Conservation (phyloP, 1,140 invertebrate species). For the Coenobita brevimanus region DNA sequence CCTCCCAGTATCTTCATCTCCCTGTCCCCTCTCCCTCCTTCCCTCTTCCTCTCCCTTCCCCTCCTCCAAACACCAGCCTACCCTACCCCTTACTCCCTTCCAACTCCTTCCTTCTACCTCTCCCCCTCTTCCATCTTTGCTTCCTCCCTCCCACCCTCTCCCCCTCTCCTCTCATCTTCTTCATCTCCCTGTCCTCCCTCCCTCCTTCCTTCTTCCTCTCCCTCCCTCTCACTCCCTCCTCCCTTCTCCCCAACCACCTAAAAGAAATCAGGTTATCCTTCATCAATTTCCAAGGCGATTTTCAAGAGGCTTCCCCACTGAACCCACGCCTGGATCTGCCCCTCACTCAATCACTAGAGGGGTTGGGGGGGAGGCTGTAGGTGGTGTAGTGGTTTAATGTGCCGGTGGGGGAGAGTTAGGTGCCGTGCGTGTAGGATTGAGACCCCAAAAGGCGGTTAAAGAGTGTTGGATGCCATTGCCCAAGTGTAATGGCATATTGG, state of each 20-base stretch:
- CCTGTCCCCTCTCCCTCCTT: neutral
- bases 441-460: too few relatives aligned
- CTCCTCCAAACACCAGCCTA: neutral
- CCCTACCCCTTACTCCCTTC: neutral
- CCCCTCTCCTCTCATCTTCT: neutral
- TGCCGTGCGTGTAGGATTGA: too few relatives aligned
- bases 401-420: too few relatives aligned
- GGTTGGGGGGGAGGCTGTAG: too few relatives aligned
- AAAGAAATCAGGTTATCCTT: neutral
- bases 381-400: too few relatives aligned
- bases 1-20: neutral
- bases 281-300: neutral
- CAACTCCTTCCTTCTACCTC: neutral
- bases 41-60: neutral
- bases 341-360: too few relatives aligned
- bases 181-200: neutral
- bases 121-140: neutral
- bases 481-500: too few relatives aligned
- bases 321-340: too few relatives aligned
- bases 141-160: neutral
- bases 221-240: neutral
- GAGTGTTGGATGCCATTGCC: too few relatives aligned
- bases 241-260: neutral
- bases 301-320: too few relatives aligned
- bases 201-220: neutral